These are phyloP conservation scores for Poeciliopsis turneri DNA, from an alignment of 2,797 vertebrate species.

Conservation along the genomic window DNA sequence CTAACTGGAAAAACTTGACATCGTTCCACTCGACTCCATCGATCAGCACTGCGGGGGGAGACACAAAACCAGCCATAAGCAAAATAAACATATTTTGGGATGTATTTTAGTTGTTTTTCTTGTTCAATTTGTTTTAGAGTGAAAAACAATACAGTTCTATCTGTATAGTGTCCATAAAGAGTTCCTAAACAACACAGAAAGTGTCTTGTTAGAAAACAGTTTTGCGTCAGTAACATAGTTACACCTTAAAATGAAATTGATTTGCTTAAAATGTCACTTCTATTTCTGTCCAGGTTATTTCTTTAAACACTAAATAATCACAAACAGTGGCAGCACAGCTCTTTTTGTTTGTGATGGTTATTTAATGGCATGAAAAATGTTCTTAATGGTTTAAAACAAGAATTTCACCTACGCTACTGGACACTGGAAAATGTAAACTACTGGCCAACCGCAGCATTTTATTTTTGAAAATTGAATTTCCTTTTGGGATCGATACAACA, in stretches of 20 bases:
- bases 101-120: not conserved
- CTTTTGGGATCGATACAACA: no score
- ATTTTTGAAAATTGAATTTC: no score
- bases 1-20: slow-evolving; percentile 98
- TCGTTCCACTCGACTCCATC: slow-evolving; percentile 98
- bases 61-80: slow-evolving; percentile 4
- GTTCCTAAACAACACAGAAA: not conserved
- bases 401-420: not conserved
- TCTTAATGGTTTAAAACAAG: not conserved
- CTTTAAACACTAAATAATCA: not conserved
- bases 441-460: no score
- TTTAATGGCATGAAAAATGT: not conserved
- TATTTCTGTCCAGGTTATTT: not conserved
- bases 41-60: slow-evolving; percentile 86
- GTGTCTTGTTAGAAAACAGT: not conserved
- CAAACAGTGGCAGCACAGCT: not conserved
- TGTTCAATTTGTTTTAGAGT: not conserved
- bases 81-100: not conserved
- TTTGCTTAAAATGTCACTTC: not conserved
- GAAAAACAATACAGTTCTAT: not conserved
- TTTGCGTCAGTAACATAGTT: not conserved
- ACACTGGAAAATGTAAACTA: no score
- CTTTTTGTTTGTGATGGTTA: not conserved
- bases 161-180: not conserved
- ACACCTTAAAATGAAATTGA: not conserved